phyloP scores from a whole-genome alignment of 1,140 invertebrate genomes.

The Trypoxylus dichotomus region DNA sequence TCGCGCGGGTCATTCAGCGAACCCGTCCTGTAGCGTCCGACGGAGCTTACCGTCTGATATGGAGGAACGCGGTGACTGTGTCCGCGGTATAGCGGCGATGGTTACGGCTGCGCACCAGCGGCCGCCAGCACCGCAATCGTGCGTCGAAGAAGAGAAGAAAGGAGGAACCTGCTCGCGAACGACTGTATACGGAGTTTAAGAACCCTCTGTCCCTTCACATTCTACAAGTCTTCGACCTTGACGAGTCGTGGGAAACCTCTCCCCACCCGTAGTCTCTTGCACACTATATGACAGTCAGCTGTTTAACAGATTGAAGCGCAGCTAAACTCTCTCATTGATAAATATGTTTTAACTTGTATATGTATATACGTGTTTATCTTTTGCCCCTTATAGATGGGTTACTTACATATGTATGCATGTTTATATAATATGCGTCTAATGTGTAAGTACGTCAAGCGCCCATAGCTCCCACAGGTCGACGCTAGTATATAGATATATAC shows the following conservation, averaged over 20 bases:
- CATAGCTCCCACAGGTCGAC: no score
- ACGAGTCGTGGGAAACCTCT: conserved; percentile 20
- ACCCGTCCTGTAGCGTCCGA: no score
- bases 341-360: conserved; percentile 11
- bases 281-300: conserved; percentile 21
- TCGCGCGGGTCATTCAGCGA: no score
- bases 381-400: neutral
- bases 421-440: neutral
- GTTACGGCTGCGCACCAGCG: neutral
- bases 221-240: conserved; percentile 24
- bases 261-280: neutral
- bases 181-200: neutral
- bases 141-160: neutral
- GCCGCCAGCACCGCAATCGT: neutral
- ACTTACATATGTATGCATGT: neutral
- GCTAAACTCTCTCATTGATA: conserved; percentile 6
- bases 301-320: conserved; percentile 23
- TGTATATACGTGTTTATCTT: neutral
- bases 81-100: no score
- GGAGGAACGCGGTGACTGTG: no score
- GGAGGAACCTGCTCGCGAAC: neutral
- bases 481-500: neutral
- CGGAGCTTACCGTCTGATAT: no score
- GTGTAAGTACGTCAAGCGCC: neutral
- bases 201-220: conserved; percentile 20